A percentile compares a stretch with the other conserved stretches of the same genome.
These are phyloP conservation scores for Leptothorax acervorum DNA, from an alignment of 2,888 invertebrate species.

Conservation along the genomic window DNA sequence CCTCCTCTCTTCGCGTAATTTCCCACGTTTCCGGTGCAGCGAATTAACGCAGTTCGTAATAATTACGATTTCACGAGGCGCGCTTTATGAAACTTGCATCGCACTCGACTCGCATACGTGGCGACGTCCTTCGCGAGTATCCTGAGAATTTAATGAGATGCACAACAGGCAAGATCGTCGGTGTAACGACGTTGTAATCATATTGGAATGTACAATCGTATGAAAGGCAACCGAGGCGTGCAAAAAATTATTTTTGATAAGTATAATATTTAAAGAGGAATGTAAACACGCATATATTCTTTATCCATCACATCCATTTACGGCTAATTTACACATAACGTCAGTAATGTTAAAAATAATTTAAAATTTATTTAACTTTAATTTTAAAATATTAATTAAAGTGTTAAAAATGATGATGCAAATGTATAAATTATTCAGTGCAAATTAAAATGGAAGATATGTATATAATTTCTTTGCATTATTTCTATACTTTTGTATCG, in stretches of 20 bases:
- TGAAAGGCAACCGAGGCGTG: not conserved
- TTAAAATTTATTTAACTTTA: slow-evolving; percentile 15
- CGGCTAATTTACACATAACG: slow-evolving; percentile 13
- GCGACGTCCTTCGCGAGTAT: slow-evolving; percentile 23
- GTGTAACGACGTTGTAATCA: not conserved
- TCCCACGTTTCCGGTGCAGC: not conserved
- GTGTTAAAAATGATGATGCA: slow-evolving; percentile 1
- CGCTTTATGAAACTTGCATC: slow-evolving; percentile 48
- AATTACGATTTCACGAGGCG: slow-evolving; percentile 44
- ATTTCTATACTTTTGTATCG: not conserved
- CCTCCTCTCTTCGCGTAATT: not conserved
- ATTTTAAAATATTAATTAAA: slow-evolving; percentile 22
- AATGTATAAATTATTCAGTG: slow-evolving; percentile 4
- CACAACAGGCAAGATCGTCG: slow-evolving; percentile 10
- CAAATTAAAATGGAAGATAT: not conserved
- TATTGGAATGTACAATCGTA: not conserved
- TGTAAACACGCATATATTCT: not conserved
- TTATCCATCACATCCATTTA: slow-evolving; percentile 18
- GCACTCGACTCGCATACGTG: slow-evolving; percentile 14
- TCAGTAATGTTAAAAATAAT: not conserved
- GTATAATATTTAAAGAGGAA: not conserved
- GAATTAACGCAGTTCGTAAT: slow-evolving; percentile 46
- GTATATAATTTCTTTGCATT: not conserved
- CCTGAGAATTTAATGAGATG: slow-evolving; percentile 43
- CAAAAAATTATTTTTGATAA: slow-evolving; percentile 21